These are phyloP conservation scores for Xylota segnis DNA, from an alignment of 2,888 invertebrate genomes.

Conservation along the genomic window DNA sequence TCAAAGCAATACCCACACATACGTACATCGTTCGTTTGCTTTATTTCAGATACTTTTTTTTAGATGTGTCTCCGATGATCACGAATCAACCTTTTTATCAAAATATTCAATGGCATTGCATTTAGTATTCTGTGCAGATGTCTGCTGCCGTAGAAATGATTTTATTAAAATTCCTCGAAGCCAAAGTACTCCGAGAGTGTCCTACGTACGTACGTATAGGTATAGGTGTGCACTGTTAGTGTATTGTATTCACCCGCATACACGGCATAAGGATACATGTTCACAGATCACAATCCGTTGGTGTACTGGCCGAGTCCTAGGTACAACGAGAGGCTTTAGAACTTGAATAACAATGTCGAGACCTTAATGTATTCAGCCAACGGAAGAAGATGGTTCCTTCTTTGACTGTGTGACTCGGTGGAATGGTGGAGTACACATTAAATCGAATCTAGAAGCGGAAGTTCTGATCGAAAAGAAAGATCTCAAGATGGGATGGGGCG, in stretches of 20 bases:
- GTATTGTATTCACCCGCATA: conserved; percentile 48
- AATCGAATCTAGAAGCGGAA: conserved; percentile 71
- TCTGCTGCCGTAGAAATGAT: conserved; percentile 73
- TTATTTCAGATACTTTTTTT: conserved; percentile 46
- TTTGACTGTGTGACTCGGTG: conserved; percentile 2
- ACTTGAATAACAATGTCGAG: conserved; percentile 69
- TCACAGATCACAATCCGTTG: conserved; percentile 65
- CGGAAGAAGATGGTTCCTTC: conserved; percentile 59
- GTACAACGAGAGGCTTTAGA: conserved; percentile 52
- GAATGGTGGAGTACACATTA: conserved; percentile 50
- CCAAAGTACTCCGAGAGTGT: conserved; percentile 42
- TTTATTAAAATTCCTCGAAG: conserved; percentile 77
- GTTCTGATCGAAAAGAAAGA: conserved; percentile 66
- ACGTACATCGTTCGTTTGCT: too few species aligned
- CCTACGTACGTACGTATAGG: conserved; percentile 23
- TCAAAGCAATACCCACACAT: conserved; percentile 32
- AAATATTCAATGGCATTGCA: conserved; percentile 71
- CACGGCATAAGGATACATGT: conserved; percentile 27
- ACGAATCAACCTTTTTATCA: conserved; percentile 75
- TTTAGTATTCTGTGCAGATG: conserved; percentile 76
- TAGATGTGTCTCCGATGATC: conserved; percentile 72
- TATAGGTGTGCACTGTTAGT: neutral
- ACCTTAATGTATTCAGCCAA: conserved; percentile 70
- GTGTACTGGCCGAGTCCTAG: conserved; percentile 61
- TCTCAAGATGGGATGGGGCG: conserved; percentile 38